These are phyloP conservation scores for Gasterosteus aculeatus DNA, from an alignment of 2,113 vertebrate species.

Conservation along the genomic window DNA sequence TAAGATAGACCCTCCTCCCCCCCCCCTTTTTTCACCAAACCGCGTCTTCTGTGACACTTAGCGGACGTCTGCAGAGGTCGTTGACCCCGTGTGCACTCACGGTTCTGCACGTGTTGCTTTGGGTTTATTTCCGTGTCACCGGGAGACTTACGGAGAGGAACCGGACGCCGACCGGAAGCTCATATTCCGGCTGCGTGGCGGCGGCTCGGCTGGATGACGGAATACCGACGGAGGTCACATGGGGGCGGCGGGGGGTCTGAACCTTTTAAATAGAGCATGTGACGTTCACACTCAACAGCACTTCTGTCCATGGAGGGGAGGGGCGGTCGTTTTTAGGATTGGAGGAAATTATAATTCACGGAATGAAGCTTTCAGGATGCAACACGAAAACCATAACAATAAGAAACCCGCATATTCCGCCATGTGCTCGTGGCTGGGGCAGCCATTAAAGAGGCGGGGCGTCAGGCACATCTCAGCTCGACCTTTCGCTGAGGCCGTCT, in stretches of 20 bases:
- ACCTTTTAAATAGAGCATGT: constrained; percentile 39
- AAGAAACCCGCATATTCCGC: background rate
- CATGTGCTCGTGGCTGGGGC: no score
- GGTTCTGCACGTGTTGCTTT: constrained; percentile 6
- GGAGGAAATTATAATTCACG: background rate
- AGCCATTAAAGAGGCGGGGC: background rate
- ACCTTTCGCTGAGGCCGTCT: background rate
- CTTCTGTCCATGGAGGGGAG: background rate
- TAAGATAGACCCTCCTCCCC: background rate
- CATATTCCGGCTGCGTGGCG: constrained; percentile 22
- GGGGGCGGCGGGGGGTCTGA: constrained; percentile 25
- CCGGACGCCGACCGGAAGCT: constrained; percentile 48
- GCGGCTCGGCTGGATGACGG: constrained; percentile 18
- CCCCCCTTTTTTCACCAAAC: background rate
- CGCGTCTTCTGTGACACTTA: background rate
- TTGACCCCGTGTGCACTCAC: constrained; percentile 7
- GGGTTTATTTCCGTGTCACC: constrained; percentile 34
- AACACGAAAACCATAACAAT: background rate
- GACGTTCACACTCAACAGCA: constrained; percentile 32
- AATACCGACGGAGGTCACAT: background rate
- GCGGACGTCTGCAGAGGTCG: background rate
- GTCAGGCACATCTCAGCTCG: background rate
- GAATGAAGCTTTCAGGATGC: background rate
- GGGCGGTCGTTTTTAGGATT: background rate
- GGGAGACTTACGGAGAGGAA: constrained; percentile 33